Conservation (phyloP, 2,113 vertebrate genomes). For the Oxygymnocypris stewartii region DNA sequence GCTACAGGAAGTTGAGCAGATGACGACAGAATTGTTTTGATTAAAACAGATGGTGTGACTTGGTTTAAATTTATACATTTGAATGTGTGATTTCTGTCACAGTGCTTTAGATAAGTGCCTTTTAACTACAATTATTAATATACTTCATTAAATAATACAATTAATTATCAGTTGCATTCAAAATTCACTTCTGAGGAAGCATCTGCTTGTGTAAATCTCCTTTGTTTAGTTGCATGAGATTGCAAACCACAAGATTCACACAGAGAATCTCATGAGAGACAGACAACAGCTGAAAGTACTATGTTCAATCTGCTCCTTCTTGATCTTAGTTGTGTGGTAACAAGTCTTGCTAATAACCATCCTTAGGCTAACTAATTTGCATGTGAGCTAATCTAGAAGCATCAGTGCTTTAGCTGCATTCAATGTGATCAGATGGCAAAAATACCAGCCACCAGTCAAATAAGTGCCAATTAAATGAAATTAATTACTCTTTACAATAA, state of each 20-base stretch:
- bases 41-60: neutral
- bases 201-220: neutral
- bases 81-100: neutral
- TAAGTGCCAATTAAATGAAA: neutral
- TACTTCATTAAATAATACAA: neutral
- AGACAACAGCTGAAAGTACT: neutral
- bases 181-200: neutral
- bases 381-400: neutral
- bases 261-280: neutral
- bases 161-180: neutral
- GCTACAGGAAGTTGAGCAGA: neutral
- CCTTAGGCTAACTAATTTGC: constrained; percentile 11
- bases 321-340: constrained; percentile 11
- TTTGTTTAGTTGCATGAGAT: neutral
- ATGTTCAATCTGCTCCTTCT: neutral
- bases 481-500: neutral
- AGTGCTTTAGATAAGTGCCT: neutral
- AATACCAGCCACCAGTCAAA: neutral
- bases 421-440: neutral
- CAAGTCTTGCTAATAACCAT: constrained; percentile 11
- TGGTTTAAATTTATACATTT: neutral
- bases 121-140: neutral
- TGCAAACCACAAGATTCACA: neutral
- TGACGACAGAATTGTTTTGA: neutral
- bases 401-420: neutral